phyloP scores from a whole-genome alignment of 2,113 vertebrate species.

The Hippotragus niger region DNA sequence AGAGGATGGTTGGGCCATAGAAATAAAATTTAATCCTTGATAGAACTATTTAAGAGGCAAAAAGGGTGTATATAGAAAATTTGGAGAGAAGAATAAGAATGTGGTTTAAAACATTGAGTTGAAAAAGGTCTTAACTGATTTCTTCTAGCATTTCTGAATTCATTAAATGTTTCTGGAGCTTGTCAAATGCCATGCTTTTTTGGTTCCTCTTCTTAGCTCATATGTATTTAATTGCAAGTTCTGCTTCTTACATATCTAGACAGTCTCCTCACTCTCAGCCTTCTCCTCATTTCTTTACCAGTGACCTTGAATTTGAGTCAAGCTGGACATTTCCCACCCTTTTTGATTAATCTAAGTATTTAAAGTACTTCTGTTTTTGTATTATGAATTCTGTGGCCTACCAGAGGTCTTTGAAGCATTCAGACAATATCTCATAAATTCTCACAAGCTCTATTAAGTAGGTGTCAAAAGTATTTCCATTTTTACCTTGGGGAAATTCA shows the following conservation, averaged over 20 bases:
- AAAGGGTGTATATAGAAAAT: not conserved
- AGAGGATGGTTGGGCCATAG: not conserved
- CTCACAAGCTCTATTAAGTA: not conserved
- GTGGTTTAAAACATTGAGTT: not conserved
- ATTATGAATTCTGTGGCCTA: not conserved
- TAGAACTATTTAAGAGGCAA: not conserved
- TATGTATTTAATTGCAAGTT: not conserved
- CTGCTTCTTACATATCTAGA: not conserved
- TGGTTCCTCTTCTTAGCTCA: not conserved
- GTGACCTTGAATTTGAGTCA: not conserved
- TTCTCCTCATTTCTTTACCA: not conserved
- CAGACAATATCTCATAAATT: not conserved
- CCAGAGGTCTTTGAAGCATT: not conserved
- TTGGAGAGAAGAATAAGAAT: not conserved
- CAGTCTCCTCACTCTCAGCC: not conserved
- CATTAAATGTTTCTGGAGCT: not conserved
- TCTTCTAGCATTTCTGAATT: not conserved
- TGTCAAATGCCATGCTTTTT: not conserved
- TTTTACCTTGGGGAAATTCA: conserved; percentile 10
- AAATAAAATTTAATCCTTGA: not conserved
- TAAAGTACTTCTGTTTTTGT: not conserved
- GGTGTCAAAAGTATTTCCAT: not conserved
- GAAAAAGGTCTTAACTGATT: not conserved
- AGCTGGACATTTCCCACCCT: not conserved
- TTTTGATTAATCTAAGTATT: not conserved